These are phyloP conservation scores for Falco punctatus DNA, from an alignment of 2,113 vertebrate genomes.

Conservation along the genomic window DNA sequence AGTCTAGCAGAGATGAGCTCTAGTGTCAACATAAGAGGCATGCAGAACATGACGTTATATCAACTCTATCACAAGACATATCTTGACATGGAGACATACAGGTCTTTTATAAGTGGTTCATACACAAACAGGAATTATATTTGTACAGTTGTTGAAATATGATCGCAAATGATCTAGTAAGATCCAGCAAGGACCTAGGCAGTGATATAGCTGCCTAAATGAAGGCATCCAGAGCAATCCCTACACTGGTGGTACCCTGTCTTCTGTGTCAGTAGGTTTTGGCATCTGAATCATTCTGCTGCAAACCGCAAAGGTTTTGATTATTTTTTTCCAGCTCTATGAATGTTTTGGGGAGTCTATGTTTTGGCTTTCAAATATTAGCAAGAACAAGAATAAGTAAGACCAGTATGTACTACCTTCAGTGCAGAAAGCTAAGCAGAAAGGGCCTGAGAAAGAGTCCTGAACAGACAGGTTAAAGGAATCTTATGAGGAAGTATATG, in stretches of 20 bases:
- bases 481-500: not conserved
- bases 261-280: not conserved
- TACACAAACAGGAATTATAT: not conserved
- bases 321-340: not conserved
- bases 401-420: not conserved
- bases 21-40: not conserved
- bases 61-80: not conserved
- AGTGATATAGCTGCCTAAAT: not conserved
- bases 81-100: not conserved
- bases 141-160: not conserved
- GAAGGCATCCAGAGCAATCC: not conserved
- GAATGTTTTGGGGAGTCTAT: not conserved
- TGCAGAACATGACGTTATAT: not conserved
- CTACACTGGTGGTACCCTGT: not conserved
- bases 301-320: not conserved
- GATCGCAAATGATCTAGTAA: not conserved
- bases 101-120: not conserved
- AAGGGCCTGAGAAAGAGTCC: not conserved
- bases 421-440: not conserved
- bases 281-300: not conserved
- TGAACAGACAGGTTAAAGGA: not conserved
- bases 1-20: not conserved
- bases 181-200: not conserved
- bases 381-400: not conserved
- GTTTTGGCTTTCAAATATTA: not conserved